phyloP scores from a whole-genome alignment of 2,888 invertebrate species.

The Pinctada fucata region DNA sequence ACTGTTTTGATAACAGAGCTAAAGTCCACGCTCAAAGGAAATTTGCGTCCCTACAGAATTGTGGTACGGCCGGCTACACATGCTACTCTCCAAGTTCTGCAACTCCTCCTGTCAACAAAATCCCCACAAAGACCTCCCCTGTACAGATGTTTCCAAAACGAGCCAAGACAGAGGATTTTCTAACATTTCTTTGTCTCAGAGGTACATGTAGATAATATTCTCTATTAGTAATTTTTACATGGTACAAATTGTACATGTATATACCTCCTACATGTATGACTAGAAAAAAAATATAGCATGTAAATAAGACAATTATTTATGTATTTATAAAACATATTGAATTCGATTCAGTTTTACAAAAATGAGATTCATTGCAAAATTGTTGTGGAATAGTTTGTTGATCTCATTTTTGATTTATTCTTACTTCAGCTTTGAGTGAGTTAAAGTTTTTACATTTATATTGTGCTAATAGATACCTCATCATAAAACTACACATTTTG shows the following conservation, averaged over 20 bases:
- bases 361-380: no score
- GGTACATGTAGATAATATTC: constrained; percentile 77
- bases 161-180: constrained; percentile 90
- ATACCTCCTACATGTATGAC: no score
- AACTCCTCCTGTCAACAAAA: constrained; percentile 52
- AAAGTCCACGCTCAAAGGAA: constrained; percentile 92
- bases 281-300: no score
- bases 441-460: no score
- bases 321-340: not conserved
- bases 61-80: not conserved
- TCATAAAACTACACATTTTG: no score
- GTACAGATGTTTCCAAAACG: constrained; percentile 77
- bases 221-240: no score
- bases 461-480: no score
- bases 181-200: constrained; percentile 90
- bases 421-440: no score
- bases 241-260: no score
- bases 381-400: no score
- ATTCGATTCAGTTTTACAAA: not conserved
- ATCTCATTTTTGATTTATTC: no score
- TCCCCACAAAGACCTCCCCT: constrained; percentile 52
- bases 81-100: constrained; percentile 46
- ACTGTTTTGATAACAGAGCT: constrained; percentile 63
- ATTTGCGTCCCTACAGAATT: constrained; percentile 81
- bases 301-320: no score